Base-by-base conservation (phyloP, 2,797 vertebrate species). In the Sebastolobus altivelis region DNA sequence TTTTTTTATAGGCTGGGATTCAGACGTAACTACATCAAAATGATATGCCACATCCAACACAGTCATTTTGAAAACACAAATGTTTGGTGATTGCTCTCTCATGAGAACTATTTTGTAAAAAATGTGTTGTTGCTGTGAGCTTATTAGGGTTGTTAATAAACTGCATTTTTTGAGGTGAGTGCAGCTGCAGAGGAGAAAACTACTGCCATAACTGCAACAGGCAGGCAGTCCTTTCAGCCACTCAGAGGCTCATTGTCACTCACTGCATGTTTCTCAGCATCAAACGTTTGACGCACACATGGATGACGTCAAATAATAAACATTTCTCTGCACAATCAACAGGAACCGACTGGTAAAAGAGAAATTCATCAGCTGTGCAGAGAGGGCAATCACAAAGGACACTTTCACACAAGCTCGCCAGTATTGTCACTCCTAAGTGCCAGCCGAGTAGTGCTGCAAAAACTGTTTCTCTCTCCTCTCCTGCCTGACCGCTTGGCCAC, bases 281-380 rank as follows among this genome's bases (percentile, higher is more conserved):
- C 82, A 86, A 78, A 84, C 67, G 67, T 82, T 75, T 93, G 92
- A 94, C 82, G 84, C 93, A 92, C 87, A 79, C 75, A 83, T 75
- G 65, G 68, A 72, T 91, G 89, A 93, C 79, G 81, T 90, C 92
- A 92, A 46, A 79, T 65, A 87, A 68, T 71, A 89, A 88, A 91
- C 55, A 92, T 83, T 88, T 87, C 79, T 77, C 72, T 78, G 66
- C 66, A 81, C 72, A 82, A 79, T 83, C 82, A 83, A 73, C 82
- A 83, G 80, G 79, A 85, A 61, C 66, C 37, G 55, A 71, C 56
- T 61, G 71, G 79, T 82, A 79, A 82, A 79, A 86, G 55, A 84
- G 59, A 82, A 75, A 76, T 38, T 27, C 49, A 72, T 35, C 38
- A 73, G 72, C 80, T 79, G 40, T 77, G 71, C 68, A 84, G 82